Evolutionary conservation across 2,797 vertebrate species (phyloP), one percentile per base, ranked within the genome.

Genomic region (Hybognathus amarus): DNA sequence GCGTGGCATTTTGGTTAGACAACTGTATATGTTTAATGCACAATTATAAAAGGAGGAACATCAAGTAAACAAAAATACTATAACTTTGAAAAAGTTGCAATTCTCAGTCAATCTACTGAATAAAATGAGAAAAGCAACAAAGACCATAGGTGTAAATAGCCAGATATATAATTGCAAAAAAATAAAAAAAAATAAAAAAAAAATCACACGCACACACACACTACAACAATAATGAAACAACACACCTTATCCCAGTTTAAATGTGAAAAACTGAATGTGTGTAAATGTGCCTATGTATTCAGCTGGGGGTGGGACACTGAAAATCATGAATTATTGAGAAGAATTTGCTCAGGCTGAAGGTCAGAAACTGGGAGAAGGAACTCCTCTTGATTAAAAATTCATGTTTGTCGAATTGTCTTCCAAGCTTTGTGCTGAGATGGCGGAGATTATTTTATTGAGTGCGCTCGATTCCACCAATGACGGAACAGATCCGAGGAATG

Each of bases 291-390:
- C 64, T 42, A 42, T 84, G 75, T 82, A 71, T 83, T 80, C 80
- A 88, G 87, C 66, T 87, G 87, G 87, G 88, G 86, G 85, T 86
- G 30, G 63, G 89, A 92, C 89, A 88, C 85, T 90, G 86, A 90
- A 90, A 86, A 83, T 89, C 85, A 91, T 95, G 90, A 94, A 95
- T 95, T 94, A 95, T 95, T 95, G 91, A 95, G 91, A 91, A 91
- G 90, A 91, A 92, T 94, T 94, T 95, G 93, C 91, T 91, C 82
- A 86, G 91, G 87, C 93, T 94, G 94, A 93, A 95, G 94, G 94
- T 95, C 94, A 95, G 91, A 76, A 91, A 91, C 90, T 83, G 85
- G 75, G 81, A 89, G 88, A 87, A 83, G 88, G 77, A 85, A 84
- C 82, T 87, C 73, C 87, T 85, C 54, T 87, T 92, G 90, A 95